Evolutionary conservation across 2,113 vertebrate species (phyloP), one percentile per base, ranked within the genome.

Genomic region (Bufo bufo): DNA sequence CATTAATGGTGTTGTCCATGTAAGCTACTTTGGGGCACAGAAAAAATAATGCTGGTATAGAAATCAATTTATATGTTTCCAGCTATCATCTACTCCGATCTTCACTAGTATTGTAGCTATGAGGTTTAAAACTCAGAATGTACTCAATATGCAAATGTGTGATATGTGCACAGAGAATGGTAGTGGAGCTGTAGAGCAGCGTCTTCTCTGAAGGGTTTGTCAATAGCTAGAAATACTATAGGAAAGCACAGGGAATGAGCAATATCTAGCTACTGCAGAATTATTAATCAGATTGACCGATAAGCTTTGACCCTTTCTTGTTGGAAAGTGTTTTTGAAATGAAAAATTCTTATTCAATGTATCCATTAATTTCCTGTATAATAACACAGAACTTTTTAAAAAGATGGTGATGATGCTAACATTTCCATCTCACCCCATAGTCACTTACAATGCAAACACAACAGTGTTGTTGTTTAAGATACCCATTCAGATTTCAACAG

Each of bases 101-200:
- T 78, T 3, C 33, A 33, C 52, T 23, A 78, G 77, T 23, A n/a
- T 54, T 79, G 77, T 49, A 79, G 77, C 77, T 33, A 58, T 79
- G 52, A 58, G 54, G 17, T 33, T 12, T 58, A 23, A 33, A 58
- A 43, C 77, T 58, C 77, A 33, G n/a, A 79, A 79, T 79, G 10
- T 58, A 79, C 52, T 79, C 52, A 79, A 23, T 79, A 79, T 79
- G 77, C 54, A 79, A 79, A 79, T 79, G 4, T 79, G 1, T 58
- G n/a, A 6, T 56, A 79, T 79, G 77, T 79, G 77, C 77, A 3
- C 52, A 33, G 52, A 54, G 52, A 54, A 54, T 54, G 52, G 52
- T 54, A 11, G 16, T 11, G n/a, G 77, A 14, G 77, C 20, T 78
- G 49, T 23, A 78, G 75, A 14, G 77, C 69, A 14, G 50, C 49